Evolutionary conservation across 1,140 invertebrate genomes (phyloP), one percentile per base, ranked within the genome.

Genomic region (Brachystomella parvula): DNA sequence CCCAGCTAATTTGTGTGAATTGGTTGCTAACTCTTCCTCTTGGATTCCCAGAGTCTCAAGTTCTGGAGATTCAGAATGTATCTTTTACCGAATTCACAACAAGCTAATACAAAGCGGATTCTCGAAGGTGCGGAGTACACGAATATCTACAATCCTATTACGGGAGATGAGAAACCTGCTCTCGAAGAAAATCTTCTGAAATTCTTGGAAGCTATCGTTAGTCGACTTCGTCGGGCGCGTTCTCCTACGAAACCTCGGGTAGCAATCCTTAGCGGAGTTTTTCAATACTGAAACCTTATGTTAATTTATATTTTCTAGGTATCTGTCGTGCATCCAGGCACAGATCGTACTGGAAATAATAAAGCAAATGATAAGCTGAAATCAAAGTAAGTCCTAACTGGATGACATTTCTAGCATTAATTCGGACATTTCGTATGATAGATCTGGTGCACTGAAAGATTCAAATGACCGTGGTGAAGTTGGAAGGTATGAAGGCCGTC

Each of bases 41-140:
- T n/a, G n/a, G n/a, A n/a, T n/a, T 69, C 69, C 67, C 66, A 89
- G 87, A 83, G 85, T 15, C 79, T 95, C 1, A 98, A 98, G 81
- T 98, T 90, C 77, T 98, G 94, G 95, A 83, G 94, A 69, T 92
- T 94, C 77, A 82, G 94, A 30, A 88, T 96, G 70, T 88, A 93
- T 69, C 76, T 98, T 3, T 76, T 98, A 49, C 94, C 94, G 2
- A 76, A 87, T 3, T 82, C 84, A 69, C 89, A 86, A 75, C 78
- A 82, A 26, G 85, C 83, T 0, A n/a, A n/a, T n/a, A 88, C 87
- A 0, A 87, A 85, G 71, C 85, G 84, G 75, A 89, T 90, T 49
- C 76, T 88, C 1, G 84, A 85, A 44, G 86, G 85, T 19, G 81
- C 82, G 1, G 78, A 83, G 35, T 84, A 86, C 69, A 93, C 89